Evolutionary conservation across 2,113 vertebrate species (phyloP), one percentile per base, ranked within the genome.

Genomic region (Gnathonemus longibarbis): DNA sequence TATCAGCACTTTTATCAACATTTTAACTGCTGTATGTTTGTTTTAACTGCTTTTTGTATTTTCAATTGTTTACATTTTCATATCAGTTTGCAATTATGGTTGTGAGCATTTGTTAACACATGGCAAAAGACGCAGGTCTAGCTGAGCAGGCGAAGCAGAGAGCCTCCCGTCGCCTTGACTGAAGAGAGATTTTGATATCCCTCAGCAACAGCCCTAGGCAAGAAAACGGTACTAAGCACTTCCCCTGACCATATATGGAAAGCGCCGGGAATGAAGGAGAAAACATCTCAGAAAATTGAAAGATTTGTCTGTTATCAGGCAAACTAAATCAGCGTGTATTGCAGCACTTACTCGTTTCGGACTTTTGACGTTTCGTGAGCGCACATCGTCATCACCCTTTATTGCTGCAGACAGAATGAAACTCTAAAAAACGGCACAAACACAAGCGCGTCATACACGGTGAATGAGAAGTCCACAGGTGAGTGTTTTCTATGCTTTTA

Each of bases 181-280:
- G 74, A 90, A 90, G 91, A 93, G 94, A 92, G 87, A 66, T 58
- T 21, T 91, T 90, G 93, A 93, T 94, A 90, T 94, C 94, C 94
- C 95, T 95, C 94, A 94, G 95, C 95, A 95, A 96, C 95, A 95
- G 92, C 91, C 84, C 3, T 9, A 53, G 91, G 1, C 92, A 45
- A n/a, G 93, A 90, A 93, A 91, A 94, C 93, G 91, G 5, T 42
- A 70, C 39, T 58, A 9, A 9, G 89, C 91, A 92, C 95, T 96
- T 96, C 96, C 96, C 91, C 52, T 96, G 93, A 83, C 96, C 95
- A 96, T 96, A 96, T 96, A 94, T 94, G 95, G 95, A 50, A 91
- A 80, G 91, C 90, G 91, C 92, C 91, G 88, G 92, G 62, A 93
- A 93, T 91, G 91, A 87, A 90, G 86, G 91, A 50, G 91, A 91